Percentiles rank a stretch among this genome's conserved stretches.
Conservation (phyloP, 2,888 invertebrate species). For the Megamerina dolium region DNA sequence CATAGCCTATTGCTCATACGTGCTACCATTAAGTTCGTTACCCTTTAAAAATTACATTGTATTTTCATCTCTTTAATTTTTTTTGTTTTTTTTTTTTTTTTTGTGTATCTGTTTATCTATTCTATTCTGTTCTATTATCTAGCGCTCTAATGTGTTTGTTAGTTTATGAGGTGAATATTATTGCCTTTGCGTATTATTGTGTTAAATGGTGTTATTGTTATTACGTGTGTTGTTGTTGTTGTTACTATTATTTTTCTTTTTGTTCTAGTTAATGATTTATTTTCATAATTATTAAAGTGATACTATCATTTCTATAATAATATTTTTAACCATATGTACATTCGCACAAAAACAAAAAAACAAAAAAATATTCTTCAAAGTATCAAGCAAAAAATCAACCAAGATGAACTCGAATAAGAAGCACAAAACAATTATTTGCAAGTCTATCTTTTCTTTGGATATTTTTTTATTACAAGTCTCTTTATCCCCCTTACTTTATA, state of each 20-base stretch:
- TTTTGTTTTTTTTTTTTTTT: neutral
- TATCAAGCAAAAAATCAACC: no score
- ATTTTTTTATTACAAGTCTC: no score
- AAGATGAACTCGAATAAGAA: no score
- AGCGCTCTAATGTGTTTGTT: neutral
- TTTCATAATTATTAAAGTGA: no score
- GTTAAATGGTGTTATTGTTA: neutral
- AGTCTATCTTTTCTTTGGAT: no score
- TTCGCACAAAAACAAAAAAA: no score
- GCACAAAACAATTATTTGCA: no score
- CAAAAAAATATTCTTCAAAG: no score
- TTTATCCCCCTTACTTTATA: no score
- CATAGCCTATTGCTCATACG: neutral
- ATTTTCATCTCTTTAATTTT: neutral
- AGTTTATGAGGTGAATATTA: neutral
- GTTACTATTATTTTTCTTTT: neutral
- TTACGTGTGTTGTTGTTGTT: neutral
- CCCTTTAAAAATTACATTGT: neutral
- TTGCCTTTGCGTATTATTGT: neutral
- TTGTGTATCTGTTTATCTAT: neutral
- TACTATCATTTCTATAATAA: no score
- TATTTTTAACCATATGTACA: no score
- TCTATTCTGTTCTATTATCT: neutral
- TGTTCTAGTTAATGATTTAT: neutral
- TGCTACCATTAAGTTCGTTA: neutral